These are phyloP conservation scores for Pristionchus exspectatus DNA, from an alignment of 2,888 invertebrate species.

Conservation along the genomic window DNA sequence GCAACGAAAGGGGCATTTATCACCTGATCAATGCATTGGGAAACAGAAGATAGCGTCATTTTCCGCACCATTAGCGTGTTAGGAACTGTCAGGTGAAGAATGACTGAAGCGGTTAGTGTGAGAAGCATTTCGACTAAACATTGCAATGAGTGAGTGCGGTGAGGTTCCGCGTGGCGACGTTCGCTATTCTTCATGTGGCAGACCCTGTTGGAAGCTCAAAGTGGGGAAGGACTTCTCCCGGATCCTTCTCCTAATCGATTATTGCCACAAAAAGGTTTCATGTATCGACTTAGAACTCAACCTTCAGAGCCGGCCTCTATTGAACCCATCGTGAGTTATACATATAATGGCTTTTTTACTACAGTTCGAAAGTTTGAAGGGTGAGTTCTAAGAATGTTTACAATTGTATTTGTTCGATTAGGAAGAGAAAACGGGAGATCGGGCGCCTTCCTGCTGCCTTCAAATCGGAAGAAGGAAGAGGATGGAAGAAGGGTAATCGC, in stretches of 20 bases:
- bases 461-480: not conserved
- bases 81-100: slow-evolving; percentile 13
- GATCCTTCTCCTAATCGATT: no score
- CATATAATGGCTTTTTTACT: no score
- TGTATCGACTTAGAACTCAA: no score
- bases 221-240: not conserved
- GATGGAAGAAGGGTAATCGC: not conserved
- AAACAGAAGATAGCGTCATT: not conserved
- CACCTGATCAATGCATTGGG: not conserved
- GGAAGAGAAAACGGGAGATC: no score
- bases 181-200: not conserved
- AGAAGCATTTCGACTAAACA: not conserved
- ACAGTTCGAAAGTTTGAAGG: no score
- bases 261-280: no score
- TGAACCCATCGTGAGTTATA: no score
- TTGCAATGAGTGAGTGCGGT: not conserved
- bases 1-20: slow-evolving; percentile 45
- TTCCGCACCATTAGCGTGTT: slow-evolving; percentile 7
- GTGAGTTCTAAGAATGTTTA: no score
- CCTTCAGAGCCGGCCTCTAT: no score
- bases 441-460: slow-evolving; percentile 5
- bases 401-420: no score
- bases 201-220: not conserved
- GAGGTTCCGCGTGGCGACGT: no score
- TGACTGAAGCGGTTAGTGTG: not conserved